Evolutionary conservation across 2,113 vertebrate genomes (phyloP).

Genomic region (Grantiella picta): DNA sequence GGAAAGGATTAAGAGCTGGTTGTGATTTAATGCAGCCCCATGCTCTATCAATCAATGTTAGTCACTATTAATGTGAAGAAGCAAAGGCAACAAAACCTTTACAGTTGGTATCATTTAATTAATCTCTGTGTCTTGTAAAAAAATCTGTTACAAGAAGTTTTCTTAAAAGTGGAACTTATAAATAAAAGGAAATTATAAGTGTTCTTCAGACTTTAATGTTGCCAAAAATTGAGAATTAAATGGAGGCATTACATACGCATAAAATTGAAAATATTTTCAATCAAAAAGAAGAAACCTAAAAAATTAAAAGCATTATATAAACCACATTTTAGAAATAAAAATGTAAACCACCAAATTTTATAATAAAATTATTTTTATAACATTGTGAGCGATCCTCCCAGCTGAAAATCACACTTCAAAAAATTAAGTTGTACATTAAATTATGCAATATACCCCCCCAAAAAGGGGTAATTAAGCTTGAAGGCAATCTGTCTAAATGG

Average conservation of each 20-base stretch:
- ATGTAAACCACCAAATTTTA: background rate
- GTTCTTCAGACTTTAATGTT: background rate
- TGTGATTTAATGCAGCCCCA: background rate
- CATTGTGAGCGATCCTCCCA: background rate
- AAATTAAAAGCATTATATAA: background rate
- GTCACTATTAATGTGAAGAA: background rate
- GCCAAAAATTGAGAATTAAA: background rate
- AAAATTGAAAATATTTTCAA: background rate
- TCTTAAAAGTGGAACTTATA: background rate
- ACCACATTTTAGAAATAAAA: background rate
- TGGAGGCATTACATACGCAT: background rate
- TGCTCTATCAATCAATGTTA: background rate
- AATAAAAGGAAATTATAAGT: background rate
- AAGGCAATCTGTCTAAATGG: background rate
- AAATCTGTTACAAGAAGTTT: background rate
- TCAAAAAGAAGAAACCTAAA: accelerated
- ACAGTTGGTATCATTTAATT: background rate
- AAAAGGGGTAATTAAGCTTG: background rate
- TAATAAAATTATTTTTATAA: background rate
- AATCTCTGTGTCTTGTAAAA: conserved; percentile 8
- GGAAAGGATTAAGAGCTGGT: background rate
- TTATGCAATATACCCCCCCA: background rate
- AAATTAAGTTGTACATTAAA: background rate
- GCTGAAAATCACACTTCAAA: background rate
- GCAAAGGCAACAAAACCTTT: background rate